phyloP scores from a whole-genome alignment of 2,113 vertebrate species.

The Tympanuchus pallidicinctus region DNA sequence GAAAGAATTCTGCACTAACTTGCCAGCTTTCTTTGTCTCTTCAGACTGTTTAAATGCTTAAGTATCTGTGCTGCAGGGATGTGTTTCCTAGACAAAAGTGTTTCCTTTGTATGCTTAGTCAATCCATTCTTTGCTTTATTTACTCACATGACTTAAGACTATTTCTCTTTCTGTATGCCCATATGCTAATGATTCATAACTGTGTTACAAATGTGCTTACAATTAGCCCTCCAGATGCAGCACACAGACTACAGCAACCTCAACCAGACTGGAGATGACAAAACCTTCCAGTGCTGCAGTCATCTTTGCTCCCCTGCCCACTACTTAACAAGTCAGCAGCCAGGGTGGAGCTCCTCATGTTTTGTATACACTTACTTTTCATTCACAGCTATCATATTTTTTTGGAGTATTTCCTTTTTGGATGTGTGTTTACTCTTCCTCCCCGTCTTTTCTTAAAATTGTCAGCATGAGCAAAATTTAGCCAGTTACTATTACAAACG shows the following conservation, averaged over 20 bases:
- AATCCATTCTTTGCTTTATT: neutral
- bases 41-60: neutral
- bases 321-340: constrained; percentile 3
- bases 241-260: neutral
- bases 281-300: neutral
- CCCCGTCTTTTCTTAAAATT: neutral
- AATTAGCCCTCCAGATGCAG: constrained; percentile 36
- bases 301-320: neutral
- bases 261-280: neutral
- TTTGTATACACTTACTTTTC: constrained; percentile 42
- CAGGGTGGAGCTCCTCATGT: neutral
- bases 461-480: neutral
- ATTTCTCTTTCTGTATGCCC: neutral
- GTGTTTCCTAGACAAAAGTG: neutral
- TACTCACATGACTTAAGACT: neutral
- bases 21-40: neutral
- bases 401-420: constrained; percentile 30
- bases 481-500: constrained; percentile 19
- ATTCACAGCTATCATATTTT: neutral
- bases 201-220: constrained; percentile 14
- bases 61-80: neutral
- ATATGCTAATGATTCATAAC: constrained; percentile 31
- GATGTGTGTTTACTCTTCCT: constrained; percentile 8
- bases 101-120: neutral
- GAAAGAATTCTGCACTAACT: neutral